A percentile compares a stretch with the other conserved stretches of the same genome.
phyloP scores from a whole-genome alignment of 2,888 invertebrate genomes.

The Pandemis corylana region DNA sequence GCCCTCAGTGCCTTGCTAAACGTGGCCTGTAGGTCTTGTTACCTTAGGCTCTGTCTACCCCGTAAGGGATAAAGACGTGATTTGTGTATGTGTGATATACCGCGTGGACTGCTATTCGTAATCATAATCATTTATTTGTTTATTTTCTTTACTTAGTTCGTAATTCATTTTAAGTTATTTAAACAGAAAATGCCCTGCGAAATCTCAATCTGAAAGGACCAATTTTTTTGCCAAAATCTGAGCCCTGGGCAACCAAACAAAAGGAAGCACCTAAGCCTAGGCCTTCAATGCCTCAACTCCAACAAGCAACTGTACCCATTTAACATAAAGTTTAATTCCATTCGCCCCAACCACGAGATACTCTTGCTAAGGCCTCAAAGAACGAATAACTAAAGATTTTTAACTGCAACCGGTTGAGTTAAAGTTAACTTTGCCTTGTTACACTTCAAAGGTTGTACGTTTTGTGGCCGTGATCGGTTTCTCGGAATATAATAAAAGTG shows the following conservation, averaged over 20 bases:
- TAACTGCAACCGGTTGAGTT: not conserved
- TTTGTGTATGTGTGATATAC: no score
- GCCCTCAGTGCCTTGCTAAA: no score
- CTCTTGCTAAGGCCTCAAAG: constrained; percentile 20
- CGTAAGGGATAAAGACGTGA: no score
- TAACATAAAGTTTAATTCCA: not conserved
- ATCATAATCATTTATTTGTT: no score
- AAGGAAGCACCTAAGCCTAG: constrained; percentile 38
- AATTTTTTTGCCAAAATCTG: constrained; percentile 31
- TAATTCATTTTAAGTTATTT: not conserved
- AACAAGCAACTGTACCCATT: not conserved
- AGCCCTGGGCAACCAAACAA: constrained; percentile 57
- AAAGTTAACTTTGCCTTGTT: constrained; percentile 15
- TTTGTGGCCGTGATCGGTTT: constrained; percentile 41
- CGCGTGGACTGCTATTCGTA: no score
- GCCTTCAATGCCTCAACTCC: constrained; percentile 14
- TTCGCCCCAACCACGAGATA: constrained; percentile 1
- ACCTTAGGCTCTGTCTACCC: no score
- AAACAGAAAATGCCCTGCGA: constrained; percentile 16
- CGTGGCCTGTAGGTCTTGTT: no score
- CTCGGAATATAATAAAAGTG: constrained; percentile 61
- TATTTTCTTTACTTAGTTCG: no score
- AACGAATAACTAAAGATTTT: not conserved
- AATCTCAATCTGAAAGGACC: constrained; percentile 34
- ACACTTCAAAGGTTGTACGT: constrained; percentile 1